Conservation (phyloP, 2,888 invertebrate species). For the Xanthia icteritia region DNA sequence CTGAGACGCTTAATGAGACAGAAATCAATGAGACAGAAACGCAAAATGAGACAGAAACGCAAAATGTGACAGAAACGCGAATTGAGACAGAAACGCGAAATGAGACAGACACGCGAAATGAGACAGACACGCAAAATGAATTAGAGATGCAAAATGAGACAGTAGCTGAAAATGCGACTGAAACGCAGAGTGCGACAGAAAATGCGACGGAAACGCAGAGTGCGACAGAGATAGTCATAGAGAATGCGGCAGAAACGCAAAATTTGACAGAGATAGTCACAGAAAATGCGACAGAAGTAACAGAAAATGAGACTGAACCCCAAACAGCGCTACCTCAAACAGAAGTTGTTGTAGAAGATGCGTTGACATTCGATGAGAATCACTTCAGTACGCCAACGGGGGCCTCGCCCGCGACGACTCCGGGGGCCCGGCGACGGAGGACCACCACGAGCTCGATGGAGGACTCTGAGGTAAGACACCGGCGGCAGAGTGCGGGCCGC, state of each 20-base stretch:
- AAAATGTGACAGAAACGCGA: neutral
- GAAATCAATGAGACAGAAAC: slow-evolving; percentile 7
- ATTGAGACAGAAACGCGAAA: neutral
- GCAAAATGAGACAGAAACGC: neutral
- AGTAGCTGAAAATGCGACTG: neutral
- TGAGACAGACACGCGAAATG: slow-evolving; percentile 6
- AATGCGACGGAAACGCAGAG: neutral
- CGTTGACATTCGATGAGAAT: slow-evolving; percentile 87
- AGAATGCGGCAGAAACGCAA: slow-evolving; percentile 8
- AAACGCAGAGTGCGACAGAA: neutral
- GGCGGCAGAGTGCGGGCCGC: slow-evolving; percentile 69
- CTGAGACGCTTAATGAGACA: slow-evolving; percentile 18
- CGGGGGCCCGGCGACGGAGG: slow-evolving; percentile 70
- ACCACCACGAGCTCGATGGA: slow-evolving; percentile 83
- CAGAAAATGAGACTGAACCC: slow-evolving; percentile 38
- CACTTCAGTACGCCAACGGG: slow-evolving; percentile 88
- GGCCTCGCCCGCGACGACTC: slow-evolving; percentile 76
- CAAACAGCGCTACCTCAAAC: slow-evolving; percentile 63
- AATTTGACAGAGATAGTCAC: slow-evolving; percentile 5
- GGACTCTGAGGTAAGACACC: slow-evolving; percentile 87
- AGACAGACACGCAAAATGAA: neutral
- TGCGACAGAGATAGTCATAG: neutral
- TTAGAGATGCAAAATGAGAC: neutral
- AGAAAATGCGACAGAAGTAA: slow-evolving; percentile 21
- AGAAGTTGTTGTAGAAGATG: slow-evolving; percentile 66